A percentile compares a stretch with the other conserved stretches of the same genome.
phyloP scores from a whole-genome alignment of 92 coral and sea anemone species.

The Meandrina meandrites region DNA sequence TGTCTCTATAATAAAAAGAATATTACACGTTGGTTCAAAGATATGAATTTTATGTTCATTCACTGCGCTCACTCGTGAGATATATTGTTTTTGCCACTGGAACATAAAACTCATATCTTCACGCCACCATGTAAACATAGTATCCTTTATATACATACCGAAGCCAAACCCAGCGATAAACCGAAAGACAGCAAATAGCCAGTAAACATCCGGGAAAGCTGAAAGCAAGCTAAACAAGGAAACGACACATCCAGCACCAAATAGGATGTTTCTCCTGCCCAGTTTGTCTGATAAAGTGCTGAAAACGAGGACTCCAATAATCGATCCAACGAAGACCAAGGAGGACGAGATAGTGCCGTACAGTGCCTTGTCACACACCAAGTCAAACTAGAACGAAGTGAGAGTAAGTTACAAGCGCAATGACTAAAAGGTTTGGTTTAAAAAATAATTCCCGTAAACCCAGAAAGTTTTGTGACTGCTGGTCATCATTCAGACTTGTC shows the following conservation, averaged over 20 bases:
- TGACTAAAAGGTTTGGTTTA: too few relatives aligned
- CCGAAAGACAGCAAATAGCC: constrained; percentile 58
- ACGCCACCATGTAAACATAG: too few relatives aligned
- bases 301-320: constrained; percentile 17
- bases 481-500: too few relatives aligned
- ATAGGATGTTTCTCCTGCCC: constrained; percentile 38
- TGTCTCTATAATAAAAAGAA: too few relatives aligned
- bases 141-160: constrained; percentile 55
- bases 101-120: too few relatives aligned
- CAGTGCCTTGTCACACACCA: constrained; percentile 64
- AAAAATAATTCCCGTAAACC: too few relatives aligned
- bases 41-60: too few relatives aligned
- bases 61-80: too few relatives aligned
- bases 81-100: too few relatives aligned
- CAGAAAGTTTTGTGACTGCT: too few relatives aligned
- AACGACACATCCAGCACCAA: constrained; percentile 3
- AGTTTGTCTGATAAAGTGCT: constrained; percentile 52
- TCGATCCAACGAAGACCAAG: constrained; percentile 28
- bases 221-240: constrained; percentile 36
- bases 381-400: constrained; percentile 47
- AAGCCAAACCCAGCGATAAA: constrained; percentile 35
- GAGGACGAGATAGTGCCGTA: constrained; percentile 49
- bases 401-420: too few relatives aligned
- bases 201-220: constrained; percentile 46
- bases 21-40: too few relatives aligned